phyloP scores from a whole-genome alignment of 2,888 invertebrate genomes.

The Lochmaea capreae region DNA sequence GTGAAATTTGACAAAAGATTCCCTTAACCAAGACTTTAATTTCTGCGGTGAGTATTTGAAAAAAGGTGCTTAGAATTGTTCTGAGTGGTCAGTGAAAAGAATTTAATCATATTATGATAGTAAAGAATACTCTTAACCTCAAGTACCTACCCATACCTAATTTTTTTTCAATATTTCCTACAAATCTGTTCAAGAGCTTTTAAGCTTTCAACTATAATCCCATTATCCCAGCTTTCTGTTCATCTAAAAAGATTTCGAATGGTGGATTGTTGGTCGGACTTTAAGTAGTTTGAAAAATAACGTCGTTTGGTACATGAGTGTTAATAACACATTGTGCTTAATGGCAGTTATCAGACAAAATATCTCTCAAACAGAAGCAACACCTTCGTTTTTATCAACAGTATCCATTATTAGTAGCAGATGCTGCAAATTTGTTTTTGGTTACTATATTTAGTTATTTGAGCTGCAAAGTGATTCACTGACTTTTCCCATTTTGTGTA shows the following conservation, averaged over 20 bases:
- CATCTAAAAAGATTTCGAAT: constrained; percentile 1
- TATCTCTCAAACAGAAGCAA: no score
- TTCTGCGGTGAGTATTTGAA: neutral
- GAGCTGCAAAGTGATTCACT: no score
- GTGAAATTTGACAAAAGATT: no score
- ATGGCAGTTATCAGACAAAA: no score
- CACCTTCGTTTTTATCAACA: no score
- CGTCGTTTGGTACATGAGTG: constrained; percentile 10
- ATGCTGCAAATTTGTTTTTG: no score
- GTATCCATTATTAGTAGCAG: no score
- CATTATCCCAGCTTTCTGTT: constrained; percentile 4
- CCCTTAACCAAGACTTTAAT: neutral
- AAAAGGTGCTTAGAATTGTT: neutral
- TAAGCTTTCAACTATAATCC: constrained; percentile 16
- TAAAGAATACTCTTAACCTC: constrained; percentile 4
- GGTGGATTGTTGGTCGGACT: neutral
- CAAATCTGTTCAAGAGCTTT: constrained; percentile 17
- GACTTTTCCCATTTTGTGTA: no score
- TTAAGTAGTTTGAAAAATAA: neutral
- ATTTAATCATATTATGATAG: neutral
- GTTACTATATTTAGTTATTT: no score
- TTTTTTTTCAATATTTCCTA: constrained; percentile 1
- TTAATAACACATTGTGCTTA: neutral
- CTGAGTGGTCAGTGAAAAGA: constrained; percentile 8
- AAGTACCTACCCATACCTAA: neutral